Conservation (phyloP, 2,113 vertebrate species). For the Spheniscus mendiculus region DNA sequence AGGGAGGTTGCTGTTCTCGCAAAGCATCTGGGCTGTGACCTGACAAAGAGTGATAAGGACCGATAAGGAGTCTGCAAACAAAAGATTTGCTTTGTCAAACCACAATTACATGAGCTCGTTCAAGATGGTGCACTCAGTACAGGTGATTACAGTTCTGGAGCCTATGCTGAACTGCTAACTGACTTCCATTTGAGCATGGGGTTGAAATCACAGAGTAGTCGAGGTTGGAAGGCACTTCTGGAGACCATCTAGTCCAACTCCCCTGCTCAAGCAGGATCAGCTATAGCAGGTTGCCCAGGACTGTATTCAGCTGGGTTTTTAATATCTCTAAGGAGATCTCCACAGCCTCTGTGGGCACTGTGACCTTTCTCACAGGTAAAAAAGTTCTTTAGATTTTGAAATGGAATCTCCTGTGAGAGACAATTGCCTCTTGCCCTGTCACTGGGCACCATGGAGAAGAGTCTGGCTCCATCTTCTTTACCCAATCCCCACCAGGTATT, state of each 20-base stretch:
- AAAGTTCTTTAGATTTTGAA: neutral
- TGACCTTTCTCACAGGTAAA: neutral
- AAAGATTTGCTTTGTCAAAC: neutral
- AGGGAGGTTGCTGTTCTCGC: neutral
- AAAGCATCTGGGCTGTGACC: neutral
- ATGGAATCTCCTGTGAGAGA: neutral
- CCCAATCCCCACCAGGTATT: neutral
- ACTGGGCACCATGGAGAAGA: neutral
- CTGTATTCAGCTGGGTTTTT: neutral
- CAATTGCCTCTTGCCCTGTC: neutral
- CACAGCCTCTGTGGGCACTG: neutral
- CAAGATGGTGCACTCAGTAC: neutral
- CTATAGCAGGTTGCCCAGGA: neutral
- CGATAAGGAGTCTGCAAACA: neutral
- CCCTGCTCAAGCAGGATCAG: neutral
- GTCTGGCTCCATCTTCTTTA: neutral
- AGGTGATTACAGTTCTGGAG: neutral
- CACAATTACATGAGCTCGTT: neutral
- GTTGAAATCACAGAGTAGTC: neutral
- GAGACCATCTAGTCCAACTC: neutral
- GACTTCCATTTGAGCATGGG: neutral
- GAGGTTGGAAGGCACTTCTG: neutral
- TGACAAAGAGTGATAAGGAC: neutral
- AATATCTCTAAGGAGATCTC: neutral
- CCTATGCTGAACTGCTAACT: neutral